Evolutionary conservation across 2,797 vertebrate genomes (phyloP).

Genomic region (Halcyon smyrnensis): DNA sequence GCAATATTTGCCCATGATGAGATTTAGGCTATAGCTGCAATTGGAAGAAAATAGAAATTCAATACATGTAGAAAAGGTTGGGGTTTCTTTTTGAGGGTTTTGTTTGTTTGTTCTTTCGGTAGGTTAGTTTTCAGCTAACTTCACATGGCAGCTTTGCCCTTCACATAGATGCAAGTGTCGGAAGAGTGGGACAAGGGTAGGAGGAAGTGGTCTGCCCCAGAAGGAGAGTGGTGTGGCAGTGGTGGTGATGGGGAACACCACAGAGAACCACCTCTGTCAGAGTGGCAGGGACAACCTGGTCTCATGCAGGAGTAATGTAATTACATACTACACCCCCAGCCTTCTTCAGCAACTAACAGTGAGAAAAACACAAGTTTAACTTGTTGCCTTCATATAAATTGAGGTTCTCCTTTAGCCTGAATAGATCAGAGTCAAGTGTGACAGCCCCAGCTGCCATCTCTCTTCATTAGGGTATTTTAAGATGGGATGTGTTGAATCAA

Average conservation of each 20-base stretch:
- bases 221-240: neutral
- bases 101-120: neutral
- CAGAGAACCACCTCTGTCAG: neutral
- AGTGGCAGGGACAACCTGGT: neutral
- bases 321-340: rapidly evolving
- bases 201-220: neutral
- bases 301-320: neutral
- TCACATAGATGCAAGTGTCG: neutral
- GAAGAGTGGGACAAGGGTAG: neutral
- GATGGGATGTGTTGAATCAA: neutral
- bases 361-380: neutral
- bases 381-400: neutral
- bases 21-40: neutral
- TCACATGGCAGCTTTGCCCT: neutral
- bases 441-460: neutral
- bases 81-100: neutral
- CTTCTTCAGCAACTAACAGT: neutral
- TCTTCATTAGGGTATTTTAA: neutral
- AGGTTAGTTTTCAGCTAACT: neutral
- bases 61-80: neutral
- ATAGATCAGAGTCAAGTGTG: neutral
- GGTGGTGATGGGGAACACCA: neutral
- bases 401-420: neutral
- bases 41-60: neutral
- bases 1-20: neutral